Evolutionary conservation across 1,140 invertebrate species (phyloP), one percentile per base, ranked within the genome.

Genomic region (Drosophila rhopaloa): DNA sequence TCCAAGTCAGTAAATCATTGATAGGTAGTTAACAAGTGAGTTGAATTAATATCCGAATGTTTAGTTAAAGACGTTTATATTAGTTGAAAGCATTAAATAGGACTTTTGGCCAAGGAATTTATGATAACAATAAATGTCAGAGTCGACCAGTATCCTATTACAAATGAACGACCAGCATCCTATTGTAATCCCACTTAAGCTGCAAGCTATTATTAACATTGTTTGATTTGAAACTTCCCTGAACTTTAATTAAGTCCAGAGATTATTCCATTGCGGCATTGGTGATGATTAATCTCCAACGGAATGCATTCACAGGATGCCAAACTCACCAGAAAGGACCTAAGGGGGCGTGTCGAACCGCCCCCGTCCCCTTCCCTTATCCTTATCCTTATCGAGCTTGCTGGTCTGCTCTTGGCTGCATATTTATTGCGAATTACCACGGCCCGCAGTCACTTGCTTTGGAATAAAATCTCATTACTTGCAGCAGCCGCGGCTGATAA

Each of bases 371-470:
- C 8, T 1, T 32, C 50, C 37, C 54, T 51, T 68, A 44, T 19
- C 44, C 29, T 24, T 24, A 24, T 24, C 24, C 24, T 24, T 24
- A 24, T 24, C 24, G 24, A 24, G 24, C 24, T 19, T 43, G 32
- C 11, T 41, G 43, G 37, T 51, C 65, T 46, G 75, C 14, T 47
- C 27, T 65, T 59, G 63, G 50, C 79, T 88, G 83, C 84, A 88
- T 88, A 88, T 88, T 88, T 88, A 88, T 88, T 88, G 83, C 84
- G 79, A 88, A 88, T 88, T 88, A 88, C 79, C 66, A 73, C 47
- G 47, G 29, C 72, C 46, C 11, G 51, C 41, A 79, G 77, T 61
- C 51, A 48, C 29, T 77, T 73, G 67, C 47, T 60, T 80, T 61
- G 51, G 63, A 70, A 79, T 79, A 76, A 88, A 86, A 88, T 76